phyloP scores from a whole-genome alignment of 2,888 invertebrate genomes.

The Dorcus hopei region DNA sequence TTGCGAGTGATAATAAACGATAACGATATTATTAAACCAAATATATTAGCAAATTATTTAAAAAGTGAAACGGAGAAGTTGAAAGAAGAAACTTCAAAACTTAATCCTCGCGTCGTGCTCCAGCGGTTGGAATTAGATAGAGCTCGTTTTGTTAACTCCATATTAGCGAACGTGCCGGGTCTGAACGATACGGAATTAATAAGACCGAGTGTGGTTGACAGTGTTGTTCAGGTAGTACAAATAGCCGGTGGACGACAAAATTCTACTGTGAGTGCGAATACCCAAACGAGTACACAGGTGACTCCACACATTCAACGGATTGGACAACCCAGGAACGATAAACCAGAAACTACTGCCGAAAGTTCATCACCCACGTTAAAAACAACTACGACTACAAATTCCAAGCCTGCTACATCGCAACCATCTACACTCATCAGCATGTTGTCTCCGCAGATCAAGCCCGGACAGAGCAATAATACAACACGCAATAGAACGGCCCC shows the following conservation, averaged over 20 bases:
- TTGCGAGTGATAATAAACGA: conserved; percentile 19
- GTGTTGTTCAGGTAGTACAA: conserved; percentile 48
- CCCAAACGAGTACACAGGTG: conserved; percentile 48
- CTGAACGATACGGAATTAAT: conserved; percentile 60
- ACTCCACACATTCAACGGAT: conserved; percentile 52
- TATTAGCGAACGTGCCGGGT: conserved; percentile 56
- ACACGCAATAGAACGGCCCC: conserved; percentile 35
- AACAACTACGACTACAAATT: conserved; percentile 16
- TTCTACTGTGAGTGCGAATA: conserved; percentile 34
- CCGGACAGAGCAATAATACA: conserved; percentile 30
- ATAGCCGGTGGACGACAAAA: conserved; percentile 40
- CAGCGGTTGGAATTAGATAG: conserved; percentile 30
- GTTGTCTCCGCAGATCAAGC: conserved; percentile 53
- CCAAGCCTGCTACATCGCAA: conserved; percentile 40
- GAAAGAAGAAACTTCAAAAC: conserved; percentile 11
- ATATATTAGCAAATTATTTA: conserved; percentile 9
- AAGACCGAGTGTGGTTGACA: conserved; percentile 50
- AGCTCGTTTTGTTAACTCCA: conserved; percentile 38
- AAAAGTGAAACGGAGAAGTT: conserved; percentile 10
- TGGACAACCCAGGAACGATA: conserved; percentile 47
- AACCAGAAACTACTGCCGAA: conserved; percentile 33
- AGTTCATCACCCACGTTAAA: conserved; percentile 17
- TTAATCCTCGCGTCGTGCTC: conserved; percentile 31
- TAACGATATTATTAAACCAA: conserved; percentile 10
- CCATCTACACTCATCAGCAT: conserved; percentile 54